These are phyloP conservation scores for Acanthoscelides obtectus DNA, from an alignment of 2,888 invertebrate genomes.

Conservation along the genomic window DNA sequence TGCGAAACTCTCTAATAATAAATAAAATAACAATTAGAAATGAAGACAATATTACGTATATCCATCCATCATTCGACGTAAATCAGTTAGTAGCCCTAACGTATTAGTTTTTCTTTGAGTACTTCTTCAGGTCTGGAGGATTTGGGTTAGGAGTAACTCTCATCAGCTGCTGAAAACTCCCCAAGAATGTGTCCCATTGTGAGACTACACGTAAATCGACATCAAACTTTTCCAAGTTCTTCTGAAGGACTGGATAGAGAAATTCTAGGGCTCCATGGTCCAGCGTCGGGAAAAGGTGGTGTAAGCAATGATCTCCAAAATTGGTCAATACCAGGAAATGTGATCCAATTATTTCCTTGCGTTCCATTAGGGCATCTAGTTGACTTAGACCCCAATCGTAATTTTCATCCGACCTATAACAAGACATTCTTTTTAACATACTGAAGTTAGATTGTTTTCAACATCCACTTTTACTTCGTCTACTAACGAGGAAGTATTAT, in stretches of 20 bases:
- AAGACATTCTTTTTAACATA: too few relatives aligned
- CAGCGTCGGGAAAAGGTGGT: slow-evolving; percentile 78
- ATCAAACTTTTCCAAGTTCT: slow-evolving; percentile 61
- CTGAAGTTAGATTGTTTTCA: too few relatives aligned
- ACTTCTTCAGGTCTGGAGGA: slow-evolving; percentile 34
- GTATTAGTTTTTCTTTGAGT: slow-evolving; percentile 1
- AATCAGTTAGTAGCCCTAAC: too few relatives aligned
- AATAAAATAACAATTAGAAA: too few relatives aligned
- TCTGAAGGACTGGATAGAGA: slow-evolving; percentile 58
- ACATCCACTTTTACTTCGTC: too few relatives aligned
- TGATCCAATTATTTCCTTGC: slow-evolving; percentile 62
- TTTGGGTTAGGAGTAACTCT: slow-evolving; percentile 46
- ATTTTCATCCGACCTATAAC: slow-evolving; percentile 44
- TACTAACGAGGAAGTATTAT: too few relatives aligned
- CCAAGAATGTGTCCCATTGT: slow-evolving; percentile 60
- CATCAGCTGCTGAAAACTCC: slow-evolving; percentile 61
- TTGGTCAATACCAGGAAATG: slow-evolving; percentile 65
- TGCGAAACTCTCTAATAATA: too few relatives aligned
- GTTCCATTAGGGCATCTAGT: slow-evolving; percentile 69
- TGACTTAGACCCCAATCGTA: slow-evolving; percentile 77
- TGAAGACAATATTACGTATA: too few relatives aligned
- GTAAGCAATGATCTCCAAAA: slow-evolving; percentile 75
- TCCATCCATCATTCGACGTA: too few relatives aligned
- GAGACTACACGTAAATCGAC: slow-evolving; percentile 49
- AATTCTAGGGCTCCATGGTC: slow-evolving; percentile 70